Evolutionary conservation across 2,797 vertebrate genomes (phyloP).

Genomic region (Podarcis lilfordi): DNA sequence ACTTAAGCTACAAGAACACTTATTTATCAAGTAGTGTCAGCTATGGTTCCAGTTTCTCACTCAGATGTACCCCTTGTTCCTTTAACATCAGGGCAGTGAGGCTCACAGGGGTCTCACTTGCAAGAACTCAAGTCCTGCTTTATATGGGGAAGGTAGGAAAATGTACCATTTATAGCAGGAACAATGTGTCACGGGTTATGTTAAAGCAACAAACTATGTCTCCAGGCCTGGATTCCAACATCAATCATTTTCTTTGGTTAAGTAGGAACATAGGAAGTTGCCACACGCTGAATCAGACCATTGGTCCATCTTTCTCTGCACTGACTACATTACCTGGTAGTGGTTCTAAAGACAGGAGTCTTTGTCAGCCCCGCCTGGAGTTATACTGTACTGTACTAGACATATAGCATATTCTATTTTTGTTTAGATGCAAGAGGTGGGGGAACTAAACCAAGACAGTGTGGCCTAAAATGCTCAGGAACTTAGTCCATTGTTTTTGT

Average conservation of each 20-base stretch:
- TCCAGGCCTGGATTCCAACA: background rate
- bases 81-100: background rate
- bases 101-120: background rate
- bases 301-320: background rate
- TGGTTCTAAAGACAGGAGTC: background rate
- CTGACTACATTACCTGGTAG: too few relatives aligned
- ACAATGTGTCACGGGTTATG: background rate
- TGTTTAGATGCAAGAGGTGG: background rate
- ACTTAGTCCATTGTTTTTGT: background rate
- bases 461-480: background rate
- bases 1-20: background rate
- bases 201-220: background rate
- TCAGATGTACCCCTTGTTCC: background rate
- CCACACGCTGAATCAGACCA: background rate
- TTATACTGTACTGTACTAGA: background rate
- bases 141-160: background rate
- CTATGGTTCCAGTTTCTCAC: background rate
- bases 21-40: slow-evolving; percentile 9
- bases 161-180: background rate
- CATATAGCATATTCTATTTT: background rate
- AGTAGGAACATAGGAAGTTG: background rate
- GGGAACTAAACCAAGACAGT: background rate
- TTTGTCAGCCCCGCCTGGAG: background rate
- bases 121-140: background rate
- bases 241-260: background rate